These are phyloP conservation scores for Parazoanthus darwini DNA, from an alignment of 92 coral and sea anemone genomes.

Conservation along the genomic window DNA sequence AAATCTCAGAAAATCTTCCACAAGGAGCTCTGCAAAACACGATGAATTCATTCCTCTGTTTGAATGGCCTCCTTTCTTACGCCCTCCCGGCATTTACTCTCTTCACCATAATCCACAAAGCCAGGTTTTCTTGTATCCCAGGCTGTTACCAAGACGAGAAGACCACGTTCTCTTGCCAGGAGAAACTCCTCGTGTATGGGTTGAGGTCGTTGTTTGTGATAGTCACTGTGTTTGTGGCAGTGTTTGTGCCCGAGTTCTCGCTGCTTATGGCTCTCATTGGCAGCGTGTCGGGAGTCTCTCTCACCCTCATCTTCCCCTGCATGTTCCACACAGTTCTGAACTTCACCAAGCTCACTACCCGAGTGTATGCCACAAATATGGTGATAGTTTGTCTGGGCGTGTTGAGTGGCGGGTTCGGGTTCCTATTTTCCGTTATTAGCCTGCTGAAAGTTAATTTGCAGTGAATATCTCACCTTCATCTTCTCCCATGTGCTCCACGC, in stretches of 20 bases:
- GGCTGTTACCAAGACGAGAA: conserved; percentile 87
- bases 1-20: conserved; percentile 96
- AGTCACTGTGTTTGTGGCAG: conserved; percentile 71
- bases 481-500: conserved; percentile 90
- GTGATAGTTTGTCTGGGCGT: conserved; percentile 87
- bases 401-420: conserved; percentile 86
- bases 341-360: conserved; percentile 68
- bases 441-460: conserved; percentile 65
- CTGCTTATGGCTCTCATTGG: conserved; percentile 94
- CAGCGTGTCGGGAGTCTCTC: conserved; percentile 89
- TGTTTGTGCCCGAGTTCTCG: conserved; percentile 91
- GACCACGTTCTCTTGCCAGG: conserved; percentile 72
- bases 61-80: conserved; percentile 93
- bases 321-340: conserved; percentile 84
- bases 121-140: conserved; percentile 72
- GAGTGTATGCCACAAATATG: conserved; percentile 77
- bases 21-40: conserved; percentile 90
- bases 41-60: conserved; percentile 85
- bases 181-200: conserved; percentile 65
- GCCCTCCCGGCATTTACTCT: conserved; percentile 93
- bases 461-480: conserved; percentile 63
- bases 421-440: conserved; percentile 85
- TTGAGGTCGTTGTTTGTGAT: conserved; percentile 84
- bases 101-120: conserved; percentile 84
- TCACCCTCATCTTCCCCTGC: conserved; percentile 89